phyloP scores from a whole-genome alignment of 2,888 invertebrate genomes.

The Acanthoscelides obtectus region DNA sequence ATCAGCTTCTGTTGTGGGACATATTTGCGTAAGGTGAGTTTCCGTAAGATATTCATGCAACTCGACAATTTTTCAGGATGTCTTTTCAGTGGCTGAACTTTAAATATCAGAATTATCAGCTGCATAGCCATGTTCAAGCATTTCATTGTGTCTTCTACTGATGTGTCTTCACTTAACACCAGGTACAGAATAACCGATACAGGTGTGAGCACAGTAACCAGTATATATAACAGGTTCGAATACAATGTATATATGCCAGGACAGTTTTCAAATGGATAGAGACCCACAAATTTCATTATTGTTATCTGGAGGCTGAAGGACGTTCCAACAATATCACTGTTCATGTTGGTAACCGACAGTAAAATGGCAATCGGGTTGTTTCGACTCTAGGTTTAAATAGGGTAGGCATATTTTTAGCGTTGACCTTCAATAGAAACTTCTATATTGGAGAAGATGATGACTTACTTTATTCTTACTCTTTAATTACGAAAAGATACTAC shows the following conservation, averaged over 20 bases:
- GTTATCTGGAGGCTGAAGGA: conserved; percentile 7
- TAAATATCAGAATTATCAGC: conserved; percentile 4
- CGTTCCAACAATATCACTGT: neutral
- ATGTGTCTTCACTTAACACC: conserved; percentile 3
- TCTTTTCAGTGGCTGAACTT: conserved; percentile 8
- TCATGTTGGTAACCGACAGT: neutral
- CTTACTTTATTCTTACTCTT: neutral
- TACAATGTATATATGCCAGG: conserved; percentile 2
- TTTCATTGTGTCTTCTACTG: conserved; percentile 2
- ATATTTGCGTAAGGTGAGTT: neutral
- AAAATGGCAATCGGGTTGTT: too few relatives aligned
- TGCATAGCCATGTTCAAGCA: conserved; percentile 2
- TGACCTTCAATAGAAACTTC: neutral
- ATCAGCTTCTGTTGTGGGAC: conserved; percentile 1
- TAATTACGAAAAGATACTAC: neutral
- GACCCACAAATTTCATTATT: conserved; percentile 9
- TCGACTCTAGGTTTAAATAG: too few relatives aligned
- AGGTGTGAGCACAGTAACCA: conserved; percentile 5
- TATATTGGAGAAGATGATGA: too few relatives aligned
- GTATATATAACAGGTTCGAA: conserved; percentile 3
- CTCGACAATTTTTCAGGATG: neutral
- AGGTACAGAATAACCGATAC: conserved; percentile 1
- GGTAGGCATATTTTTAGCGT: too few relatives aligned
- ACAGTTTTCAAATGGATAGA: conserved; percentile 11
- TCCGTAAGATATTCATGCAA: conserved; percentile 3